Evolutionary conservation across 2,888 invertebrate genomes (phyloP), one percentile per base, ranked within the genome.

Genomic region (Deilephila porcellus): DNA sequence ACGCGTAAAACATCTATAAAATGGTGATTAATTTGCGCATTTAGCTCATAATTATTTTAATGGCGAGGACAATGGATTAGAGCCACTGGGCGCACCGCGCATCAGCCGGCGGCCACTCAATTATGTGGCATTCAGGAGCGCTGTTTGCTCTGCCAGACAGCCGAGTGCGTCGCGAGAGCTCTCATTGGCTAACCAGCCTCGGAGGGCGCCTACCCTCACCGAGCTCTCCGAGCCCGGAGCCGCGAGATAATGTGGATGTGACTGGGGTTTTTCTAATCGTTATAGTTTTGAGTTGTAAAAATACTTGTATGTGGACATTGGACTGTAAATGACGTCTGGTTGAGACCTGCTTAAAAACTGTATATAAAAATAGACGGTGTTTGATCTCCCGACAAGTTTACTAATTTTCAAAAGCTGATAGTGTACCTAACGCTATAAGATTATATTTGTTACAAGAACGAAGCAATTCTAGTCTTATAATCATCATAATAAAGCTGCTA

Each of bases 21-120:
- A 88, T 87, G 85, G 81, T 88, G 85, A 88, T 92, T 90, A 91
- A 91, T 90, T 91, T 83, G 82, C 86, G 83, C 91, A 88, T 91
- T 93, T 92, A 91, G 86, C 82, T 87, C 84, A 89, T 92, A 93
- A 93, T 93, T 92, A 88, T 87, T 88, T 82, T 88, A 89, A 91
- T 91, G 90, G 90, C 84, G 84, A 81, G 79, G 82, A 93, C 92
- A 92, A 93, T 92, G 85, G 89, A 85, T 85, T 88, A 83, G 80
- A 84, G 85, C 80, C 77, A 79, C 78, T 72, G 52, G 63, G 79
- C 80, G 83, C 82, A 56, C 19, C 53, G 17, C 45, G 45, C 88
- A 78, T 25, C 25, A 25, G 25, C 80, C 77, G 85, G 88, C 86
- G 87, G 89, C 87, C 89, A 89, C 90, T 90, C 89, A 90, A 93